Percentiles rank a stretch among this genome's conserved stretches.
Conservation (phyloP, 2,888 invertebrate genomes). For the Eupsilia transversa region DNA sequence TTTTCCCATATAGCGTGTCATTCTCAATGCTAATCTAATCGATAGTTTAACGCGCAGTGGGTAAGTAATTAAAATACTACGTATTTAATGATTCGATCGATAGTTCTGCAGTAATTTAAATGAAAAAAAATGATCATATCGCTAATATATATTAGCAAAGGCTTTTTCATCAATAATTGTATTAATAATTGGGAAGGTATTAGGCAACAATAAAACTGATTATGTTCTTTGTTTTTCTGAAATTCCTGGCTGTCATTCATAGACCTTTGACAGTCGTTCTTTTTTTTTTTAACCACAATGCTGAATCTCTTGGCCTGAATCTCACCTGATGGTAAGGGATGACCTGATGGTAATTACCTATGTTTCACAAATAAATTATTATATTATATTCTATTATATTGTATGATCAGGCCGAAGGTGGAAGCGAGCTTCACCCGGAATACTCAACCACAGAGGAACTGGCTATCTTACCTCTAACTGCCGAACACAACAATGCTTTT, state of each 20-base stretch:
- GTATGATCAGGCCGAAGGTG: too few relatives aligned
- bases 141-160: not conserved
- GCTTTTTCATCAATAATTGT: not conserved
- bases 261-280: too few relatives aligned
- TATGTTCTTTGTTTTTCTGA: not conserved
- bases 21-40: constrained; percentile 43
- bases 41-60: constrained; percentile 33
- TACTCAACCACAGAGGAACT: too few relatives aligned
- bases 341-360: too few relatives aligned
- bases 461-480: too few relatives aligned
- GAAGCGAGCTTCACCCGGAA: too few relatives aligned
- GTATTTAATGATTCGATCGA: constrained; percentile 22
- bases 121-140: constrained; percentile 29
- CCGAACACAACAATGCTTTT: too few relatives aligned
- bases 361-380: too few relatives aligned
- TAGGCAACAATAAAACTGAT: not conserved
- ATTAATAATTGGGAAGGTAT: not conserved
- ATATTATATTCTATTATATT: too few relatives aligned
- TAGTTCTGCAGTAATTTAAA: constrained; percentile 34
- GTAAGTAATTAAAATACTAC: constrained; percentile 55
- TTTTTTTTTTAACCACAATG: too few relatives aligned
- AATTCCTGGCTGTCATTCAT: not conserved
- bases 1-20: constrained; percentile 14
- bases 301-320: too few relatives aligned
- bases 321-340: too few relatives aligned